Percentiles rank a stretch among this genome's conserved stretches.
These are phyloP conservation scores for Cardiocondyla obscurior DNA, from an alignment of 1,140 invertebrate genomes.

Conservation along the genomic window DNA sequence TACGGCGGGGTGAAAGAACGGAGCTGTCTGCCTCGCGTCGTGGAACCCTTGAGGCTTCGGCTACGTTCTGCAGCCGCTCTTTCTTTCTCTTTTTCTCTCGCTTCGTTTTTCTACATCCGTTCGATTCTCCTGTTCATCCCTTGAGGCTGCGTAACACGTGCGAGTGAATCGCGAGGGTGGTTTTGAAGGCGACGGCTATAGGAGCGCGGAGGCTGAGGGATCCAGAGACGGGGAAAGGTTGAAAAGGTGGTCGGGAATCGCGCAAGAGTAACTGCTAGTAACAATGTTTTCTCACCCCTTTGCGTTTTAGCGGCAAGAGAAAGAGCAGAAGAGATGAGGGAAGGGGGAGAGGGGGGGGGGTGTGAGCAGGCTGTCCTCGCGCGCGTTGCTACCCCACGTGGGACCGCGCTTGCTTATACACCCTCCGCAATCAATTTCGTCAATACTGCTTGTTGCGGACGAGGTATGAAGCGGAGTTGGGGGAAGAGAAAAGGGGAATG, in stretches of 20 bases:
- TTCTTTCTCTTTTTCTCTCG: slow-evolving; percentile 43
- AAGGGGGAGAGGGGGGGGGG: too few species aligned
- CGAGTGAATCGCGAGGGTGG: slow-evolving; percentile 62
- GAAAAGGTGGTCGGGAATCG: slow-evolving; percentile 57
- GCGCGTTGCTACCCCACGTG: slow-evolving; percentile 57
- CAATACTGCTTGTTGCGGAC: slow-evolving; percentile 82
- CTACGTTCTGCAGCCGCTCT: slow-evolving; percentile 28
- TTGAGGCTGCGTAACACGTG: slow-evolving; percentile 75
- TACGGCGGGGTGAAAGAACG: slow-evolving; percentile 58
- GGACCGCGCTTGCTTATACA: slow-evolving; percentile 75
- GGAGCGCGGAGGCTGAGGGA: slow-evolving; percentile 23
- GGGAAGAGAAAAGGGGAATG: slow-evolving; percentile 59
- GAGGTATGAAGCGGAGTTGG: slow-evolving; percentile 59
- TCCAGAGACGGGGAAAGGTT: not conserved
- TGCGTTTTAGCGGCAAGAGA: slow-evolving; percentile 72
- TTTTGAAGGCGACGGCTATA: slow-evolving; percentile 54
- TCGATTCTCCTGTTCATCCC: slow-evolving; percentile 71
- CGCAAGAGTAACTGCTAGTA: slow-evolving; percentile 80
- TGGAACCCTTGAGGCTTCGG: slow-evolving; percentile 72
- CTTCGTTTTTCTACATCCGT: slow-evolving; percentile 65
- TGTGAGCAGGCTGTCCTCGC: slow-evolving; percentile 41
- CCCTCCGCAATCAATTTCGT: slow-evolving; percentile 82
- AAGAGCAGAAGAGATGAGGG: not conserved
- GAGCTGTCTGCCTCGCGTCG: slow-evolving; percentile 70
- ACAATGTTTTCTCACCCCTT: slow-evolving; percentile 83